Percentiles rank a stretch among this genome's conserved stretches.
phyloP scores from a whole-genome alignment of 2,797 vertebrate genomes.

The Ctenosaura bakeri region DNA sequence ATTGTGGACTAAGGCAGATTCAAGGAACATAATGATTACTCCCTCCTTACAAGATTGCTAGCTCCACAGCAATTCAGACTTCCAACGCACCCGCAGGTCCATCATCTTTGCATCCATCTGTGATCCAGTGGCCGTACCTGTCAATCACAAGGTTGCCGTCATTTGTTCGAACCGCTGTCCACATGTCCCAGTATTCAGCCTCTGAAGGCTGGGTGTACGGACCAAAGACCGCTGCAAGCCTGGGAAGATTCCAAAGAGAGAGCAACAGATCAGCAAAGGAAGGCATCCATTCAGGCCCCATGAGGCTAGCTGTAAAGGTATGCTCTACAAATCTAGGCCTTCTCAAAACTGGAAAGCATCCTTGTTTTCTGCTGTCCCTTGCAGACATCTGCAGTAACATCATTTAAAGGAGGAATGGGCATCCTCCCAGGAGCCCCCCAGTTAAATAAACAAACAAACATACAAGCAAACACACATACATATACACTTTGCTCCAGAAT shows the following conservation, averaged over 20 bases:
- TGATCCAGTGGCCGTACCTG: conserved; percentile 81
- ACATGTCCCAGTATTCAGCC: conserved; percentile 96
- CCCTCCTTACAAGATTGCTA: background rate
- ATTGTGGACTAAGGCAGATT: background rate
- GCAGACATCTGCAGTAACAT: too few species aligned
- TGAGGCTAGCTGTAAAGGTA: background rate
- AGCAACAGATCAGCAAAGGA: too few species aligned
- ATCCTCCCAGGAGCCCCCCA: too few species aligned
- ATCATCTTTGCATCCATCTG: background rate
- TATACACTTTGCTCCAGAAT: too few species aligned
- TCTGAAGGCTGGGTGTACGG: conserved; percentile 93
- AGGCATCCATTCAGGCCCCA: too few species aligned
- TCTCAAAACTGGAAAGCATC: too few species aligned
- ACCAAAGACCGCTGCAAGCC: conserved; percentile 91
- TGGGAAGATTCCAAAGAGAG: conserved; percentile 65
- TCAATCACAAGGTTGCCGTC: conserved; percentile 93
- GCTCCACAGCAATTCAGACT: too few species aligned
- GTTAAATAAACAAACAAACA: too few species aligned
- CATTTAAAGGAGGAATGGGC: too few species aligned
- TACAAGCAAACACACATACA: too few species aligned
- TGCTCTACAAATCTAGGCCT: too few species aligned
- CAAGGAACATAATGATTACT: background rate
- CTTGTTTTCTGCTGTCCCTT: too few species aligned
- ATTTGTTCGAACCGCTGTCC: conserved; percentile 89
- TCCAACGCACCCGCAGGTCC: background rate